A percentile compares a stretch with the other conserved stretches of the same genome.
These are phyloP conservation scores for Miniopterus natalensis DNA, from an alignment of 2,113 vertebrate genomes.

Conservation along the genomic window DNA sequence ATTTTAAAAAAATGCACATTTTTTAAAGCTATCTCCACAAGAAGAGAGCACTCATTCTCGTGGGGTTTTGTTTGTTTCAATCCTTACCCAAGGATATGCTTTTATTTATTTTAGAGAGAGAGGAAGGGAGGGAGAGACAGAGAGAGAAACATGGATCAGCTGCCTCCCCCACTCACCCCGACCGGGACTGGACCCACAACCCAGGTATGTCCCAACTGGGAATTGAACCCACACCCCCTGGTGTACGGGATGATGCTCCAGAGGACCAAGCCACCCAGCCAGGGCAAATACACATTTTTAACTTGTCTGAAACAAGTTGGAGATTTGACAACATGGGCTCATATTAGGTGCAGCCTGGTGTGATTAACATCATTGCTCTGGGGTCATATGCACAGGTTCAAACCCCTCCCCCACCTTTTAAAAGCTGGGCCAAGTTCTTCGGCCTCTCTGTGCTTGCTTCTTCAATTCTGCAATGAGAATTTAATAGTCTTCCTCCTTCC, in stretches of 20 bases:
- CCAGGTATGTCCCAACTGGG: neutral
- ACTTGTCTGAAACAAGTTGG: neutral
- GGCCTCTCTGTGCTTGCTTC: conserved; percentile 15
- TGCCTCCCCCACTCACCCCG: neutral
- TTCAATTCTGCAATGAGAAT: neutral
- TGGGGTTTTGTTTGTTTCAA: neutral
- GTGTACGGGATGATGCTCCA: neutral
- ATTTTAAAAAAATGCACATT: neutral
- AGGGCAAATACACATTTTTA: neutral
- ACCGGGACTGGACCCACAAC: neutral
- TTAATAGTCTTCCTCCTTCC: neutral
- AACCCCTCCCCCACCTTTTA: neutral
- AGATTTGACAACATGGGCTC: neutral
- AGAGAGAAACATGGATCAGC: neutral
- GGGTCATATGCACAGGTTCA: neutral
- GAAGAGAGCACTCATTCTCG: neutral
- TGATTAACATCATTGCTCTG: neutral
- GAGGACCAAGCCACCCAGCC: rapidly evolving
- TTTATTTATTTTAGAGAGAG: neutral
- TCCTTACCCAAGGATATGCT: neutral
- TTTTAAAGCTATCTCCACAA: neutral
- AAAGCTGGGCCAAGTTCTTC: neutral
- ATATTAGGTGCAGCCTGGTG: neutral
- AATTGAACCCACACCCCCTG: neutral
- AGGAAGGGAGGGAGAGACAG: neutral